Percentiles rank a stretch among this genome's conserved stretches.
phyloP scores from a whole-genome alignment of 2,113 vertebrate species.

The Phalacrocorax pelagicus region DNA sequence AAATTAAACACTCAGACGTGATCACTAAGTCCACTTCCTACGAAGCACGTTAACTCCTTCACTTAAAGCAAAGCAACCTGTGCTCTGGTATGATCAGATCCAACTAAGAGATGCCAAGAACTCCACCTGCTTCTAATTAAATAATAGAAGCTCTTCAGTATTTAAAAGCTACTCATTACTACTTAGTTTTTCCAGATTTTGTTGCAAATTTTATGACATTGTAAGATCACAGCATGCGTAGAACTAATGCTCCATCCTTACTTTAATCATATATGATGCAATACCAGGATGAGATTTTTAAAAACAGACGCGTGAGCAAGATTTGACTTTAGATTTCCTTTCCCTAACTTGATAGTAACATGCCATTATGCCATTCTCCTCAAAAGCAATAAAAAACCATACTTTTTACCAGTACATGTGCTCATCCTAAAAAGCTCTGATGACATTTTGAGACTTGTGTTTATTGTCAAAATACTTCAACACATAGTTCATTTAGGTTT shows the following conservation, averaged over 20 bases:
- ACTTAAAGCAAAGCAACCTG: conserved; percentile 17
- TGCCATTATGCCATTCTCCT: background rate
- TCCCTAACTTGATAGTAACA: background rate
- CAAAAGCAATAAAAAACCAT: background rate
- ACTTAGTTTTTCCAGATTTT: conserved; percentile 62
- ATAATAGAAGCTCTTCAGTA: conserved; percentile 53
- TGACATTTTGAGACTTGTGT: background rate
- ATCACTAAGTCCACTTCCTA: background rate
- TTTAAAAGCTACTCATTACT: conserved; percentile 61
- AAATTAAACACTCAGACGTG: background rate
- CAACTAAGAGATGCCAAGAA: conserved; percentile 52
- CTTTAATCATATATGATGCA: background rate
- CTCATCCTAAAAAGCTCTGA: background rate
- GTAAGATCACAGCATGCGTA: conserved; percentile 36
- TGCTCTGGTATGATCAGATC: conserved; percentile 38
- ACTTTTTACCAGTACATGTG: background rate
- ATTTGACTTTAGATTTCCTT: background rate
- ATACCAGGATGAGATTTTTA: background rate
- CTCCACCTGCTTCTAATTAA: conserved; percentile 72
- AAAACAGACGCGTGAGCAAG: background rate
- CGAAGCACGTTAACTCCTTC: background rate
- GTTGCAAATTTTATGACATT: conserved; percentile 47
- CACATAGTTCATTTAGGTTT: background rate
- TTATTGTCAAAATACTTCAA: background rate
- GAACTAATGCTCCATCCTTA: background rate